Evolutionary conservation across 2,113 vertebrate genomes (phyloP).

Genomic region (Oncorhynchus masou): DNA sequence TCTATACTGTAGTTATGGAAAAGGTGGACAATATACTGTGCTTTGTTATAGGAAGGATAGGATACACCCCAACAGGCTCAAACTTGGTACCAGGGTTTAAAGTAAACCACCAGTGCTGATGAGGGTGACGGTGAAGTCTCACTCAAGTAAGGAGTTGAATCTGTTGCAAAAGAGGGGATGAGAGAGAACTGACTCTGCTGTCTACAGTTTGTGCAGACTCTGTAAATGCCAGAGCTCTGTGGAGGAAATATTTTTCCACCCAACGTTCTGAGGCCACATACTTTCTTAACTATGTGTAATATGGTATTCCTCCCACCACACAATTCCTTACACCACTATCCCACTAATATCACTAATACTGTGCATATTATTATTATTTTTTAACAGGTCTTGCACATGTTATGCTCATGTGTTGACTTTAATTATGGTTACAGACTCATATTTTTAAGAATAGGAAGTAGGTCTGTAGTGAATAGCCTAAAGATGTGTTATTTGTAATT

Average conservation of each 20-base stretch:
- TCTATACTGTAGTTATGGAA: too few species aligned
- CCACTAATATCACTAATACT: not conserved
- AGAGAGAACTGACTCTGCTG: not conserved
- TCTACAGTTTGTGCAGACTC: not conserved
- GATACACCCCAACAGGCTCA: too few species aligned
- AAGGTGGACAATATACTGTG: too few species aligned
- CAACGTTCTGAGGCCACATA: not conserved
- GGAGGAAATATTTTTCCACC: not conserved
- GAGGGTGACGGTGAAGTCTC: not conserved
- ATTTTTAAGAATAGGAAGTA: not conserved
- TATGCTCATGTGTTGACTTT: not conserved
- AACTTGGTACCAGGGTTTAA: not conserved
- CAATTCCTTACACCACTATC: not conserved
- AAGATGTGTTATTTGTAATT: not conserved
- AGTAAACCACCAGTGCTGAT: not conserved
- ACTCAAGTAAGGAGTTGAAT: not conserved
- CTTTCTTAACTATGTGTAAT: not conserved
- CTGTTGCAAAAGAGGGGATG: not conserved
- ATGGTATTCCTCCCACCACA: not conserved
- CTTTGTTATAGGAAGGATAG: too few species aligned
- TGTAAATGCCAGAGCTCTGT: not conserved
- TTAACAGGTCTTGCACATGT: not conserved
- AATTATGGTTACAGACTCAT: not conserved
- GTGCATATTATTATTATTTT: not conserved
- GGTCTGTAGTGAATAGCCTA: too few species aligned